Evolutionary conservation across 2,888 invertebrate genomes (phyloP), one percentile per base, ranked within the genome.

Genomic region (Cheilosia soror): DNA sequence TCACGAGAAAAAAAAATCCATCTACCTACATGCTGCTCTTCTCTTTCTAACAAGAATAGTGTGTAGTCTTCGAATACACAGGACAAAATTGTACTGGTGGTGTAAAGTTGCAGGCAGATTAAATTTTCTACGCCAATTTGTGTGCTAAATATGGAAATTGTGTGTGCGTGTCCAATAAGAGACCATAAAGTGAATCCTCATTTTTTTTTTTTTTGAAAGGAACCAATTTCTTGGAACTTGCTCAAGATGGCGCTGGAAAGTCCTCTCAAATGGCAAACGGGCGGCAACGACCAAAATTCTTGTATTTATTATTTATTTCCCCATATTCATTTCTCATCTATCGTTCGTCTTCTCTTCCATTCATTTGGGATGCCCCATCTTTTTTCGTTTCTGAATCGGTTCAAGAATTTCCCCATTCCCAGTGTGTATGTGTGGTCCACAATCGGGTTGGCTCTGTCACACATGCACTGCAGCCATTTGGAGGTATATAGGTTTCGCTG

Each of bases 151-250:
- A 78, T 78, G 80, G 72, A 81, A 72, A 63, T 75, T 42, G 89
- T 90, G 89, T 89, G 90, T 90, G 90, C 89, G 88, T 89, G 87
- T 89, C 87, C 87, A 88, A 89, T 90, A 81, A 80, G 66, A 73
- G 81, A 79, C 77, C 20, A 20, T 20, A 63, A 65, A 69, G 47
- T 82, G 87, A 85, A 72, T 33, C 53, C 51, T 53, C 40, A 11
- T 9, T 40, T 20, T 20, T 20, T 20, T 20, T 20, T 20, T 20
- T 1, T 11, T 55, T 40, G 60, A 72, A 65, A 75, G 29, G 33
- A 58, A 87, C 83, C 84, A 87, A 86, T 47, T 79, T 63, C 60
- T 68, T 44, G 44, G 69, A 77, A 88, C 68, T 65, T 83, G 83
- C 42, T 79, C 77, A 66, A 78, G 76, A 84, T 78, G 58, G 79